Base-by-base conservation (phyloP, 1,140 invertebrate species). In the Sycophila sp. region DNA sequence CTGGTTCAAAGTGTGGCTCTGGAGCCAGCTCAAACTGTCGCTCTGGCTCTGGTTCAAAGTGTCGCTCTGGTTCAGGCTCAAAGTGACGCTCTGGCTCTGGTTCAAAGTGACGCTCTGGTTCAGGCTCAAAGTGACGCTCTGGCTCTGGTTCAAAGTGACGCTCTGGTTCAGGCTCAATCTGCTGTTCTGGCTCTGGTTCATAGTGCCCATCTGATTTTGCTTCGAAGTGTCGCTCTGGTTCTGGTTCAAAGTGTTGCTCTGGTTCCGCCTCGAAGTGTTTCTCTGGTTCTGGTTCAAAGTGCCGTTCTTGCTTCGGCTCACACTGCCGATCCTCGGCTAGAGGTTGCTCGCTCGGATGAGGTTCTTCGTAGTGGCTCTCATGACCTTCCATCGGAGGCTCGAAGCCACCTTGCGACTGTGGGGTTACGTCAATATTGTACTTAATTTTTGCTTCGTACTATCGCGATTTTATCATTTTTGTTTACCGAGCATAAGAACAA, bases 371-470 rank as follows among this genome's bases (percentile, higher is more conserved):
- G 24, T 13, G 19, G 15, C 10, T 13, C 10, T 49, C 19, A 24
- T 30, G 10, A 1, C 51, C 17, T n/a, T 32, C 26, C 45, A n/a
- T n/a, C n/a, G 34, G 53, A 24, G 28, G 2, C 17, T 58, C 38
- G 40, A 56, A 67, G 26, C 4, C 32, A 10, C 19, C 53, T 24
- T 58, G 65, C 4, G 64, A 56, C 53, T 58, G 65, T 58, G 30
- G 53, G 53, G 28, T 67, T 56, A n/a, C n/a, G n/a, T 58, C 36
- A 34, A 58, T 4, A 67, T 38, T 67, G 51, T 67, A 65, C n/a
- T n/a, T n/a, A n/a, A n/a, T n/a, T n/a, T n/a, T n/a, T n/a, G n/a
- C n/a, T n/a, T n/a, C n/a, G n/a, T n/a, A n/a, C n/a, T n/a, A n/a
- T n/a, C n/a, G n/a, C n/a, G n/a, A n/a, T n/a, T n/a, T n/a, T n/a